phyloP scores from a whole-genome alignment of 2,113 vertebrate species.

The Rostratula benghalensis region DNA sequence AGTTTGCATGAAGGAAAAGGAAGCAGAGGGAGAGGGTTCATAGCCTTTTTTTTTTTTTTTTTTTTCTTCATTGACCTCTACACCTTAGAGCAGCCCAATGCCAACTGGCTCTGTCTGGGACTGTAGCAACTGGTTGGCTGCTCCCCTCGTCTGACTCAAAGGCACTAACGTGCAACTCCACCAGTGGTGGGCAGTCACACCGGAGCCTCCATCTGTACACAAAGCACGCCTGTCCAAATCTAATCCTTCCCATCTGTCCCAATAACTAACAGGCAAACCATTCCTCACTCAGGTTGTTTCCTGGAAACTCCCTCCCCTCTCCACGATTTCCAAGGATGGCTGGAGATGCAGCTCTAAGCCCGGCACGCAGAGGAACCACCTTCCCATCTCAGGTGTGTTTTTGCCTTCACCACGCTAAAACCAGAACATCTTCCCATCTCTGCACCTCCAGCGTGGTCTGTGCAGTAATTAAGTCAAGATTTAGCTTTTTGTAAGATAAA shows the following conservation, averaged over 20 bases:
- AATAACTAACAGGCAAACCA: not conserved
- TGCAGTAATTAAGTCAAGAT: not conserved
- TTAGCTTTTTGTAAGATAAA: not conserved
- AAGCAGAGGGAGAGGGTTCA: not conserved
- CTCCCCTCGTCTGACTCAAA: not conserved
- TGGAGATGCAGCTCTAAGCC: not conserved
- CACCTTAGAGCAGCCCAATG: not conserved
- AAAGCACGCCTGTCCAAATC: not conserved
- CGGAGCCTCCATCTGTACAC: not conserved
- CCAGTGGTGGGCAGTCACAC: not conserved
- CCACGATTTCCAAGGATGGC: not conserved
- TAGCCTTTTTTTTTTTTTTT: not conserved
- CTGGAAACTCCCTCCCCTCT: not conserved
- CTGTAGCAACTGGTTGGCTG: not conserved
- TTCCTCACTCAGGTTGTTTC: not conserved
- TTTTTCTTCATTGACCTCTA: not conserved
- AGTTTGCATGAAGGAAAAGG: not conserved
- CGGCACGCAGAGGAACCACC: not conserved
- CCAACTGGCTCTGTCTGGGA: not conserved
- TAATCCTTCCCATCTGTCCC: not conserved
- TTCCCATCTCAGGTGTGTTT: not conserved
- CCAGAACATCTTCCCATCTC: not conserved
- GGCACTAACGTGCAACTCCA: not conserved
- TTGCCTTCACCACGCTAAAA: not conserved
- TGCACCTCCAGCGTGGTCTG: not conserved